phyloP scores from a whole-genome alignment of 2,113 vertebrate genomes.

The Ophiodon elongatus region DNA sequence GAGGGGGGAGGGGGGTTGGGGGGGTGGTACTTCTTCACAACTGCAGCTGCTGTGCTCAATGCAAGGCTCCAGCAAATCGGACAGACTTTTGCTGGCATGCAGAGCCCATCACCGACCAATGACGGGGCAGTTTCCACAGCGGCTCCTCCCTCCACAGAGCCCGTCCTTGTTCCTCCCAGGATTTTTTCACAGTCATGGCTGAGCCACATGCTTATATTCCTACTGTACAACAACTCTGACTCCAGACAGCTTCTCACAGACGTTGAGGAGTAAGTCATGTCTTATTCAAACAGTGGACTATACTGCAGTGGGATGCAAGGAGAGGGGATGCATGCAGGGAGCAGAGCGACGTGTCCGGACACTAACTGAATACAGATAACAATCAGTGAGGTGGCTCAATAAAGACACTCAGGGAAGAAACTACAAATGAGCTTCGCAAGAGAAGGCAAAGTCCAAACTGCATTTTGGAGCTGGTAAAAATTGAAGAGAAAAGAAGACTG shows the following conservation, averaged over 20 bases:
- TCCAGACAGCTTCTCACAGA: conserved; percentile 39
- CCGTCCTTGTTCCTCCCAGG: conserved; percentile 67
- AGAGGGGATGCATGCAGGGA: conserved; percentile 49
- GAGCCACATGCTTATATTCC: conserved; percentile 78
- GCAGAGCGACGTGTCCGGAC: conserved; percentile 55
- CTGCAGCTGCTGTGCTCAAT: conserved; percentile 83
- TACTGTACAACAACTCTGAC: conserved; percentile 52
- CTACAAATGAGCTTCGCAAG: background rate
- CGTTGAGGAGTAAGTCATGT: conserved; percentile 3
- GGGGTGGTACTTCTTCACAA: conserved; percentile 79
- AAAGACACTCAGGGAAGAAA: conserved; percentile 22
- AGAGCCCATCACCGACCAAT: conserved; percentile 81
- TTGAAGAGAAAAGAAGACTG: background rate
- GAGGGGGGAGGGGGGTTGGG: conserved; percentile 22
- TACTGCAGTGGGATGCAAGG: conserved; percentile 58
- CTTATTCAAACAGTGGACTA: conserved; percentile 16
- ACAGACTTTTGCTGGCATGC: conserved; percentile 61
- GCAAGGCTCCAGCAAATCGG: conserved; percentile 79
- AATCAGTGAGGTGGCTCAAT: conserved; percentile 60
- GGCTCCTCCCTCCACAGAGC: conserved; percentile 69
- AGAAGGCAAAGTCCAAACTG: conserved; percentile 40
- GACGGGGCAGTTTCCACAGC: conserved; percentile 72
- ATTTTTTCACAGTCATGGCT: conserved; percentile 75
- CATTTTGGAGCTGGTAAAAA: conserved; percentile 15
- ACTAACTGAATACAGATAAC: conserved; percentile 71